phyloP scores from a whole-genome alignment of 1,140 invertebrate genomes.

The Drosophila sturtevanti region DNA sequence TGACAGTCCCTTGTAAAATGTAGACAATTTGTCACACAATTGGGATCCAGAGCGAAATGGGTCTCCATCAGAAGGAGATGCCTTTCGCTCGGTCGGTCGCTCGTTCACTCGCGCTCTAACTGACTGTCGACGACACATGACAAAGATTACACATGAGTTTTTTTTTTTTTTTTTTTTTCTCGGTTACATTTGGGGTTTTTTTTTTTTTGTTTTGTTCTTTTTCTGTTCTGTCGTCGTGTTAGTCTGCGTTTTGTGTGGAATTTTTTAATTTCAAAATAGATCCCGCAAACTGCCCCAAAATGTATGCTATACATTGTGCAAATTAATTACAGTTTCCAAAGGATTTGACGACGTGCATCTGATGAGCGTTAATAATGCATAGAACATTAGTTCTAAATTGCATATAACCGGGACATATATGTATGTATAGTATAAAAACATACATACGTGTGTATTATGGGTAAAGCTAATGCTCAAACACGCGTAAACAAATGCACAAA shows the following conservation, averaged over 20 bases:
- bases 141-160: constrained; percentile 42
- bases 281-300: constrained; percentile 15
- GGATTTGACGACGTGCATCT: constrained; percentile 26
- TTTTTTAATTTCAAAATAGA: constrained; percentile 68
- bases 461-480: too few species aligned
- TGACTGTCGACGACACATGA: constrained; percentile 57
- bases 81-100: not conserved
- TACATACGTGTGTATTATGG: too few species aligned
- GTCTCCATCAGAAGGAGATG: constrained; percentile 14
- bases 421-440: too few species aligned
- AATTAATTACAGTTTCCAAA: constrained; percentile 69
- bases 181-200: constrained; percentile 14
- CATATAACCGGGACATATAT: not conserved
- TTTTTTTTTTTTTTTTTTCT: not conserved
- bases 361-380: constrained; percentile 59
- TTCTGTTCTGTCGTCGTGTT: constrained; percentile 21
- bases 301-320: constrained; percentile 35
- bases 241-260: constrained; percentile 57
- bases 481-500: too few species aligned
- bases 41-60: constrained; percentile 41
- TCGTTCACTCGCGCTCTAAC: not conserved
- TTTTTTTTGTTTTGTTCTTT: not conserved
- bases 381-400: constrained; percentile 55
- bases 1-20: constrained; percentile 55
- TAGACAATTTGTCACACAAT: constrained; percentile 78